Conservation (phyloP, 1,140 invertebrate species). For the Plectrocnemia conspersa region DNA sequence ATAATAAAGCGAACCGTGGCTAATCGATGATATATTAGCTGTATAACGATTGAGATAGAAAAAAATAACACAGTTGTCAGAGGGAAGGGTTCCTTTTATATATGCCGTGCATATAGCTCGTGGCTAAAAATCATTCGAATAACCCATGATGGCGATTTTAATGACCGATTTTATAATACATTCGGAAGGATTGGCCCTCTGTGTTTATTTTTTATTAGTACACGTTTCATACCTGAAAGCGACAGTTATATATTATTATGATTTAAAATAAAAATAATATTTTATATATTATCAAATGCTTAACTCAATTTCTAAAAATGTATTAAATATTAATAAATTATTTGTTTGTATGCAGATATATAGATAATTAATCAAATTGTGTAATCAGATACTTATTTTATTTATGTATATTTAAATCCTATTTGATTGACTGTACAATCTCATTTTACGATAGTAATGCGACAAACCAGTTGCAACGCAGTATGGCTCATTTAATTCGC, state of each 20-base stretch:
- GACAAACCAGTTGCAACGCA: constrained; percentile 29
- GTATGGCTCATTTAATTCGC: constrained; percentile 35
- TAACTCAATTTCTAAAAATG: too few relatives aligned
- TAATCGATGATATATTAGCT: constrained; percentile 8
- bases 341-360: too few relatives aligned
- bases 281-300: too few relatives aligned
- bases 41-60: neutral
- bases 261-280: too few relatives aligned
- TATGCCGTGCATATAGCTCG: constrained; percentile 7
- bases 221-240: too few relatives aligned
- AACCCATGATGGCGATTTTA: constrained; percentile 24
- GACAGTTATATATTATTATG: too few relatives aligned
- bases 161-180: constrained; percentile 26
- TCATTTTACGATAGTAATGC: constrained; percentile 30
- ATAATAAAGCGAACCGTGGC: neutral
- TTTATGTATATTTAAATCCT: neutral
- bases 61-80: constrained; percentile 21
- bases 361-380: too few relatives aligned
- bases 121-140: constrained; percentile 18
- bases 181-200: too few relatives aligned
- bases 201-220: too few relatives aligned
- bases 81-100: neutral
- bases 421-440: constrained; percentile 10
- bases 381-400: constrained; percentile 7
- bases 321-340: too few relatives aligned